Evolutionary conservation across 2,888 invertebrate species (phyloP).

Genomic region (Habroteleia sp.): DNA sequence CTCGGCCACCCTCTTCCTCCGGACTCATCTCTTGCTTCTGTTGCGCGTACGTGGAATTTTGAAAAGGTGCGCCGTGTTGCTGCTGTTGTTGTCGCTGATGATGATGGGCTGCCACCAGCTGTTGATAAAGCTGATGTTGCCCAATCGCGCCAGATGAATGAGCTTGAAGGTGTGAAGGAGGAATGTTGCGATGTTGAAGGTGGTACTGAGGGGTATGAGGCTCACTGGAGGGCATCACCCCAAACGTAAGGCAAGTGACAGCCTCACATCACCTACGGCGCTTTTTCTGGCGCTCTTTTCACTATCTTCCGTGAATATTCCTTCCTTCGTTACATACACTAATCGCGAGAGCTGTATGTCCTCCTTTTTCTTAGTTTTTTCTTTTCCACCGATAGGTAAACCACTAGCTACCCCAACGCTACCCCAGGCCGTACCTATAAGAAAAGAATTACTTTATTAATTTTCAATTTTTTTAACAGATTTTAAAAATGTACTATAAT

Average conservation of each 20-base stretch:
- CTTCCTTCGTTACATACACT: constrained; percentile 65
- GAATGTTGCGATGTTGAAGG: constrained; percentile 79
- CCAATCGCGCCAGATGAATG: constrained; percentile 76
- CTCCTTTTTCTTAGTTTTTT: constrained; percentile 64
- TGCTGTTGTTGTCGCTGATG: constrained; percentile 69
- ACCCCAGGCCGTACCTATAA: constrained; percentile 79
- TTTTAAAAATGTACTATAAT: too few species aligned
- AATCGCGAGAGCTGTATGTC: constrained; percentile 63
- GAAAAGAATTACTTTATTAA: constrained; percentile 25
- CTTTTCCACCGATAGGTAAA: constrained; percentile 71
- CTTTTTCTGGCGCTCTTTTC: constrained; percentile 72
- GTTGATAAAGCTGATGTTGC: constrained; percentile 79
- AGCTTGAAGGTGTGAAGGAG: constrained; percentile 77
- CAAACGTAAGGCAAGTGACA: constrained; percentile 80
- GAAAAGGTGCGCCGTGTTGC: constrained; percentile 76
- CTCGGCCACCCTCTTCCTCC: constrained; percentile 81
- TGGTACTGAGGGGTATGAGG: constrained; percentile 80
- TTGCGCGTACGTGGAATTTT: constrained; percentile 79
- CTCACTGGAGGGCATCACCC: constrained; percentile 81
- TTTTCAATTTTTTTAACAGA: not conserved
- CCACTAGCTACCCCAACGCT: constrained; percentile 78
- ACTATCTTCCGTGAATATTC: constrained; percentile 67
- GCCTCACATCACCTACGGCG: constrained; percentile 80
- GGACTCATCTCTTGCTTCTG: constrained; percentile 80
- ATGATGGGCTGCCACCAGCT: constrained; percentile 79